Conservation (phyloP, 2,797 vertebrate genomes). For the Champsocephalus esox region DNA sequence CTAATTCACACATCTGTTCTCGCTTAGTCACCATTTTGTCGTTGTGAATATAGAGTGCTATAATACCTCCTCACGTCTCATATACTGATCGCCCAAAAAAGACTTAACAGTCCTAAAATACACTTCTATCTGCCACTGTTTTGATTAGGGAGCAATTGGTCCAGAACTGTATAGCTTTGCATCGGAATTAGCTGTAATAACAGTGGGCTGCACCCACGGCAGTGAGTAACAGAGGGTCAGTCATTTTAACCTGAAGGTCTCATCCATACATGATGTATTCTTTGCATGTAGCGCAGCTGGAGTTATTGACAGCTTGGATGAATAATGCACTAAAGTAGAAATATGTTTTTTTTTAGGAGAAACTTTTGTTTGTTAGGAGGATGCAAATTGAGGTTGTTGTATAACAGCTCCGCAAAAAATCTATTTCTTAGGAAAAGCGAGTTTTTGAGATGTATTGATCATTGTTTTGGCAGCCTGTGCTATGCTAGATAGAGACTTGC, state of each 20-base stretch:
- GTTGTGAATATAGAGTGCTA: conserved; percentile 60
- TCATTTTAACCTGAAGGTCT: conserved; percentile 18
- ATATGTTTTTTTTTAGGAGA: not conserved
- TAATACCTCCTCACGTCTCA: conserved; percentile 55
- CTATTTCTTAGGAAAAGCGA: not conserved
- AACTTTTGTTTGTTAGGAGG: not conserved
- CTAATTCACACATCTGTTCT: conserved; percentile 88
- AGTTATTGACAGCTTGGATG: conserved; percentile 12
- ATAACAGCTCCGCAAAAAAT: conserved; percentile 13
- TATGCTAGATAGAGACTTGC: conserved; percentile 16
- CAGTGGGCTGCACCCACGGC: not conserved
- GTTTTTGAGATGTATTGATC: conserved; percentile 39
- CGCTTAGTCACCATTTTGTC: conserved; percentile 82
- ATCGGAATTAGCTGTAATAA: conserved; percentile 36
- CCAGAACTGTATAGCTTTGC: conserved; percentile 32
- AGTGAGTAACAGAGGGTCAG: not conserved
- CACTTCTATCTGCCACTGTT: conserved; percentile 66
- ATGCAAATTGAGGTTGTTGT: conserved; percentile 29
- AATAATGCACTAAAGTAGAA: not conserved
- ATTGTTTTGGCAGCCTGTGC: conserved; percentile 16
- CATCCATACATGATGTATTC: conserved; percentile 5
- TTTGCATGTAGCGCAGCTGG: conserved; percentile 12
- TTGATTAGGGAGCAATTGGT: conserved; percentile 41
- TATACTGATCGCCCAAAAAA: conserved; percentile 50
- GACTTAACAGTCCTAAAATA: conserved; percentile 60